Base-by-base conservation (phyloP, 30 jellyfish, hydroid and myxozoan genomes). In the Pelagia noctiluca region DNA sequence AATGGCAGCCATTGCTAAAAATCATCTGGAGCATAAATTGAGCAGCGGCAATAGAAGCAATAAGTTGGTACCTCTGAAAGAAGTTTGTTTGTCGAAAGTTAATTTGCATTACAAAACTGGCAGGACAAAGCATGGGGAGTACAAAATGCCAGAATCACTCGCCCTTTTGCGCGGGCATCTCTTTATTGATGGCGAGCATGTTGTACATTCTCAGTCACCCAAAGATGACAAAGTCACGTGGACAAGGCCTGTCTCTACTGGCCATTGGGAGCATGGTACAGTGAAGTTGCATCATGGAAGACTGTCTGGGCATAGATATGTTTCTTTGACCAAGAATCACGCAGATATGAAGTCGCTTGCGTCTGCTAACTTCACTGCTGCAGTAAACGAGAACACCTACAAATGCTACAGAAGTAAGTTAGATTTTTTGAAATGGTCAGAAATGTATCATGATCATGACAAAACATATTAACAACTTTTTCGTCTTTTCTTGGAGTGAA, bases 231-330 rank as follows among this genome's bases (percentile, higher is more conserved):
- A 50, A 4, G 46, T 81, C 33, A n/a, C 84, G 0, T 81, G 91
- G 91, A 67, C 91, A 52, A 67, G 91, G 54, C 38, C 29, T 19
- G 84, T 81, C 29, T 26, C 80, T 33, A 84, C 50, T 23, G 91
- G 84, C 0, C 66, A 81, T 65, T 81, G 84, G 84, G 91, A 81
- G 50, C 85, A 81, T 81, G 91, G 91, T 18, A 25, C 67, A 19
- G 89, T 78, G 28, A 79, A 79, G 48, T 24, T 79, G 31, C 81
- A 63, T 23, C 75, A 73, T 25, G 50, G 35, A 13, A 46, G 64
- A 2, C 52, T 3, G 0, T 82, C 63, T 38, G 90, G 90, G 23
- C 73, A 79, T 64, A 82, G 90, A 34, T 79, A 63, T 48, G 63
- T 79, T 21, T 53, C 90, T 2, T 38, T 79, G 22, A 79, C 90